Base-by-base conservation (phyloP, 1,140 invertebrate genomes). In the Leptinotarsa lineolata region DNA sequence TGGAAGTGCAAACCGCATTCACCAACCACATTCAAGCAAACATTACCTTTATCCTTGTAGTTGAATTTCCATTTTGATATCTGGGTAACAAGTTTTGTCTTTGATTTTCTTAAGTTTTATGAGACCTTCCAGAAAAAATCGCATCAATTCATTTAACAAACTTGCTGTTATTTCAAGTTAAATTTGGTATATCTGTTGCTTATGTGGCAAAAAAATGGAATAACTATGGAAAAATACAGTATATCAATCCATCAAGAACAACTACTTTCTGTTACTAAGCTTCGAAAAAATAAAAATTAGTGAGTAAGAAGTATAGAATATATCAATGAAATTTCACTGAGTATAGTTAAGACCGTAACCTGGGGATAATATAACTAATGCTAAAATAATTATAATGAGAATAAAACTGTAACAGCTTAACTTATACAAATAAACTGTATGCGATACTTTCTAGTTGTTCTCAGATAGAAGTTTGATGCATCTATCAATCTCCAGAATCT, bases 401-500 rank as follows among this genome's bases (percentile, higher is more conserved):
- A 63, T 24, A 18, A 13, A 63, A 63, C 15, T 1, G 24, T 21
- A 63, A 63, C 61, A 63, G 24, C 20, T 22, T 2, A 63, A 63
- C 5, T 21, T 63, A 63, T 18, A 22, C 20, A 21, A 63, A 21
- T 15, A 20, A 63, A 22, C 61, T 30, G 20, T 21, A 30, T 63
- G 61, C 20, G 61, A 16, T 22, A 18, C 61, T 63, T 63, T 16
- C 24, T 91, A 93, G 86, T 92, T 92, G 73, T 92, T 91, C 77
- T 91, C 91, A 70, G 93, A 91, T 79, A 94, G 88, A 74, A 88
- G 87, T 72, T 91, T 90, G 77, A 95, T 92, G 77, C 89, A 89
- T 71, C 89, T 83, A 82, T 95, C 94, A 71, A 95, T 90, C 22
- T 88, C 86, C 75, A 93, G 85, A 24, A 93, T 83, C 85, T 94